phyloP scores from a whole-genome alignment of 1,140 invertebrate genomes.

The Lepidostoma basale region DNA sequence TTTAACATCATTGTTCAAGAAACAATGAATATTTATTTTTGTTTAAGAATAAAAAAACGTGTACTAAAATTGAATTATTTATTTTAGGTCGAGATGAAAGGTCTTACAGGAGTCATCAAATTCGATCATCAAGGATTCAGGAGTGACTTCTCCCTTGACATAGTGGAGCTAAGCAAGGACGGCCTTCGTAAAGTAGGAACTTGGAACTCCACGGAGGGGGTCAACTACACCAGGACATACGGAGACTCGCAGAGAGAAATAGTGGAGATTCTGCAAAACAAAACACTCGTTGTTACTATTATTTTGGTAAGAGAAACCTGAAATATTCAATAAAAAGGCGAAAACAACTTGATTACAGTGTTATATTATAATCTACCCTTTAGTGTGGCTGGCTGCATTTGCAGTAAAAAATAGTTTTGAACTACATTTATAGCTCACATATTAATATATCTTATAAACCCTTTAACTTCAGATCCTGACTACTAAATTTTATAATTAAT shows the following conservation, averaged over 20 bases:
- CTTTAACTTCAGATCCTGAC: too few species aligned
- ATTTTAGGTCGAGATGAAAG: conserved; percentile 84
- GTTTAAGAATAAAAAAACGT: too few species aligned
- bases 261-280: conserved; percentile 88
- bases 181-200: conserved; percentile 83
- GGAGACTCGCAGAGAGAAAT: conserved; percentile 82
- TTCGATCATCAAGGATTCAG: conserved; percentile 94
- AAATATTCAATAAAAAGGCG: background rate
- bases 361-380: too few species aligned
- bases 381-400: too few species aligned
- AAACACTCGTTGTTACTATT: conserved; percentile 90
- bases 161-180: conserved; percentile 84
- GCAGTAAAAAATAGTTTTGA: too few species aligned
- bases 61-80: too few species aligned
- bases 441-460: too few species aligned
- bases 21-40: too few species aligned
- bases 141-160: conserved; percentile 88
- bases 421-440: too few species aligned
- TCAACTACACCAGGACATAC: conserved; percentile 89
- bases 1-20: too few species aligned
- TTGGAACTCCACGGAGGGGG: conserved; percentile 87
- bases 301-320: conserved; percentile 74
- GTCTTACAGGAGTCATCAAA: conserved; percentile 91
- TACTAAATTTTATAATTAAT: too few species aligned
- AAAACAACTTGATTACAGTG: background rate